Conservation (phyloP, 2,113 vertebrate species). For the Setophaga coronata region DNA sequence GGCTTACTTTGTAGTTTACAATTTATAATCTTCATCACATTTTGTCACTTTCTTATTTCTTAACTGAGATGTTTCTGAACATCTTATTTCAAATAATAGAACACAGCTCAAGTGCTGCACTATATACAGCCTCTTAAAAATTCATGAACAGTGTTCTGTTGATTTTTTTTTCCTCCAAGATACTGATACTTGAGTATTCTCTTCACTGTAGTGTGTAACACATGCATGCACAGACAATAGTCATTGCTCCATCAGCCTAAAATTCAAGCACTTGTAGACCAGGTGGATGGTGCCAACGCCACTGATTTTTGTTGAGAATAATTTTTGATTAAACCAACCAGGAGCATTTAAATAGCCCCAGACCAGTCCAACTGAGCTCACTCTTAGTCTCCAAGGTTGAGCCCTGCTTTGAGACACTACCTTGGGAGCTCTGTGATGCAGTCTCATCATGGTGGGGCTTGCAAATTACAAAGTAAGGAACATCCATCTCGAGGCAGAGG, state of each 20-base stretch:
- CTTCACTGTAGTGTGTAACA: neutral
- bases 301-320: neutral
- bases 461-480: neutral
- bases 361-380: fast-evolving
- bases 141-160: neutral
- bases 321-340: neutral
- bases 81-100: neutral
- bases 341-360: neutral
- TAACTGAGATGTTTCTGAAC: constrained; percentile 24
- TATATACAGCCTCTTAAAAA: neutral
- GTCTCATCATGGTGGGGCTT: neutral
- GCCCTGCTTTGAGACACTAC: neutral
- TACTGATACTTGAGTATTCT: neutral
- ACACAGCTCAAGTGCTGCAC: neutral
- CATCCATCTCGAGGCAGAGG: neutral
- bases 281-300: neutral
- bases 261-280: neutral
- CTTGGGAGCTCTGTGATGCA: neutral
- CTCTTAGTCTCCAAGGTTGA: fast-evolving
- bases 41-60: constrained; percentile 45
- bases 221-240: fast-evolving
- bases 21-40: constrained; percentile 21
- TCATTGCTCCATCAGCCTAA: neutral
- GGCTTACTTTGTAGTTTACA: constrained; percentile 47
- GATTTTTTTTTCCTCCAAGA: neutral